Base-by-base conservation (phyloP, 1,140 invertebrate genomes). In the Drosophila sproati region DNA sequence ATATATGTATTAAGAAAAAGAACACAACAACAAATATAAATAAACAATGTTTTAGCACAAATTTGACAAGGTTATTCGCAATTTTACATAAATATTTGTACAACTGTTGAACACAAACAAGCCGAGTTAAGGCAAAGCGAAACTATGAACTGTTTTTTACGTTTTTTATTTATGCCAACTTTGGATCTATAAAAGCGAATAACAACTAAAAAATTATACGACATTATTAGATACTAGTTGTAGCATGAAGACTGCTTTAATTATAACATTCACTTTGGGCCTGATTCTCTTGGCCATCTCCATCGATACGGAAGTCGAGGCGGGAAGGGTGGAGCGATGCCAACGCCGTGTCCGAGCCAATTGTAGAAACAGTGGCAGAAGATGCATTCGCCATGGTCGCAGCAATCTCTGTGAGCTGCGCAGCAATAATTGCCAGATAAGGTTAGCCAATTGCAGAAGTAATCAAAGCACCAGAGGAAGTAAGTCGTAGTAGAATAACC, bases 381-480 rank as follows among this genome's bases (percentile, higher is more conserved):
- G 51, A 3, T 82, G 80, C 5, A 59, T 34, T 0, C 80, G 80
- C 1, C 34, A 63, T 3, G 71, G 47, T 20, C 59, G 34, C 7
- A 76, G 75, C 20, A 82, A 82, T 39, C 51, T 78, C 5, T 82
- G 80, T 39, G 41, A 70, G 32, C 64, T 64, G 34, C 69, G 70
- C 8, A 10, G 7, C 12, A 71, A 78, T 29, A 51, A 78, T 8
- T 82, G 80, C 32, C 29, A 64, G 2, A 70, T 63, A 0, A 20
- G 52, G 8, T 4, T 70, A 10, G 39, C 47, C 28, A 71, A 78
- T 32, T 82, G 80, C 37, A 37, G 34, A 8, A 0, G 4, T 8
- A 72, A 12, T 12, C 12, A 12, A 12, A 12, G 39, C n/a, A 47
- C 34, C 55, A 51, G 20, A 20, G 20, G 20, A 20, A 20, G 20